These are phyloP conservation scores for Cotesia chilonis DNA, from an alignment of 1,140 invertebrate species.

Conservation along the genomic window DNA sequence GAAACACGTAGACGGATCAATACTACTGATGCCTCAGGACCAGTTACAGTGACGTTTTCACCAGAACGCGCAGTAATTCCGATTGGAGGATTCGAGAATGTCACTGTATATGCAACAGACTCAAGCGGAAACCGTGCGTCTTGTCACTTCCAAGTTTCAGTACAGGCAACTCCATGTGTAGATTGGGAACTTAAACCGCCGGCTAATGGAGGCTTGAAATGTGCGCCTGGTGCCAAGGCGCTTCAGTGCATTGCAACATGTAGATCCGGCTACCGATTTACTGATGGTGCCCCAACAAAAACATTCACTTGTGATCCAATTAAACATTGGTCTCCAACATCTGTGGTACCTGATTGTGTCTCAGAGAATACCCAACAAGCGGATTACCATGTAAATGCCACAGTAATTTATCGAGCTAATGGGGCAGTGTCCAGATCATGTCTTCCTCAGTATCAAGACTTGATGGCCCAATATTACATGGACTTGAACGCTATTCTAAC, in stretches of 20 bases:
- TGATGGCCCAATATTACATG: constrained; percentile 82
- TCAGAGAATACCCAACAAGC: constrained; percentile 94
- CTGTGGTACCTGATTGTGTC: constrained; percentile 92
- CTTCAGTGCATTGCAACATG: constrained; percentile 91
- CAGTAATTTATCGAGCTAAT: constrained; percentile 88
- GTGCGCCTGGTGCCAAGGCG: constrained; percentile 81
- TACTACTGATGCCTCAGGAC: constrained; percentile 88
- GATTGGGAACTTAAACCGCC: constrained; percentile 92
- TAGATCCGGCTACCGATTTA: constrained; percentile 89
- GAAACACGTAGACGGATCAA: constrained; percentile 87
- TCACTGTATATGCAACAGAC: constrained; percentile 90
- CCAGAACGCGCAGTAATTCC: constrained; percentile 88
- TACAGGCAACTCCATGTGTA: constrained; percentile 92
- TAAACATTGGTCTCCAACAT: constrained; percentile 82
- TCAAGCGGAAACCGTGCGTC: constrained; percentile 88
- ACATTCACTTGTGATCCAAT: constrained; percentile 84
- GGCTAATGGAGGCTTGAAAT: constrained; percentile 87
- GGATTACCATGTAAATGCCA: constrained; percentile 89
- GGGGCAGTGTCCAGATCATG: constrained; percentile 86
- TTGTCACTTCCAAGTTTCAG: constrained; percentile 94
- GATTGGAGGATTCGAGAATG: constrained; percentile 92
- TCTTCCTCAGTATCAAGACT: constrained; percentile 84
- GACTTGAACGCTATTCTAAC: constrained; percentile 85
- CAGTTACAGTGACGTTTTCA: constrained; percentile 83
- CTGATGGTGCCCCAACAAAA: constrained; percentile 87